Conservation (phyloP, 2,888 invertebrate species). For the Dugesia japonica region DNA sequence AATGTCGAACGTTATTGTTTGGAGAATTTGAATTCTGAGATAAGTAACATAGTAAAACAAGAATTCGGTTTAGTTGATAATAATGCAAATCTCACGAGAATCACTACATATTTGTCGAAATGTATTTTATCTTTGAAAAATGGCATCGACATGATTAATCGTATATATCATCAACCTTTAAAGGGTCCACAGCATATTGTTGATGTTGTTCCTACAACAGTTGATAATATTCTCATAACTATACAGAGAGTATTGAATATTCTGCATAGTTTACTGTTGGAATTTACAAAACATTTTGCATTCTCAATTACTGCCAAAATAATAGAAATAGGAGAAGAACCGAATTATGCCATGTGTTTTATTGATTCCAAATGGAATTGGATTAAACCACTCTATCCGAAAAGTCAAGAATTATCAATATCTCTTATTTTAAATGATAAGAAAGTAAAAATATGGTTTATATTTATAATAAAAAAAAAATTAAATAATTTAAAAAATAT, state of each 20-base stretch:
- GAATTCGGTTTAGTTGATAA: not conserved
- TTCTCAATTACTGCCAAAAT: not conserved
- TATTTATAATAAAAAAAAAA: not conserved
- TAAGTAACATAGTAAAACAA: not conserved
- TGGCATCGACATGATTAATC: not conserved
- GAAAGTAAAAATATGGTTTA: not conserved
- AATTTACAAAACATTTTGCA: not conserved
- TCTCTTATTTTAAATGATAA: conserved; percentile 5
- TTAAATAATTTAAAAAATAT: too few relatives aligned
- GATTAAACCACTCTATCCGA: not conserved
- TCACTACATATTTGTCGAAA: not conserved
- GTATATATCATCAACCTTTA: not conserved
- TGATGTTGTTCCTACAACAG: not conserved
- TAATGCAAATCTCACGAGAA: not conserved
- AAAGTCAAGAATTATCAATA: conserved; percentile 9
- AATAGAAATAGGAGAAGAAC: not conserved
- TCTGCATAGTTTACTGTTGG: not conserved
- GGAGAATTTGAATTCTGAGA: not conserved
- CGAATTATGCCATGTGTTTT: conserved; percentile 10
- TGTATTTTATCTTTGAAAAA: conserved; percentile 8
- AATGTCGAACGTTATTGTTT: not conserved
- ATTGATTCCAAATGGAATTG: conserved; percentile 9
- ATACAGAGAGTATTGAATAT: not conserved
- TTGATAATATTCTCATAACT: not conserved
- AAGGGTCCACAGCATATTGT: not conserved